Evolutionary conservation across 2,113 vertebrate genomes (phyloP), one percentile per base, ranked within the genome.

Genomic region (Phylloscopus whistleri): DNA sequence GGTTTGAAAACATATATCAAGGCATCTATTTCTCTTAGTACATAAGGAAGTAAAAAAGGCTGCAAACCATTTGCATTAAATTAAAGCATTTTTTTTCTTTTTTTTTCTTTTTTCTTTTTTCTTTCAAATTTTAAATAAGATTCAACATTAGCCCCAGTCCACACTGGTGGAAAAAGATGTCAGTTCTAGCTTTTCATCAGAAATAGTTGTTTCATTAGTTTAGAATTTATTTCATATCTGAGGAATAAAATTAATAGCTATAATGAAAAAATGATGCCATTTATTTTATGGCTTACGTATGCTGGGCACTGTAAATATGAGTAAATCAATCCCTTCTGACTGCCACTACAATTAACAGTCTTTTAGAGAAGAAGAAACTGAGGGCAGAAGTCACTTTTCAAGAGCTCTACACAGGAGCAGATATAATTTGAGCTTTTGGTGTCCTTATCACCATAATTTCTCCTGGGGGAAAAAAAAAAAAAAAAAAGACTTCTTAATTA

Each of bases 1-100:
- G 48, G 18, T 74, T 89, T 74, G 28, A 17, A 28, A n/a, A n/a
- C 70, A 89, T 64, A 73, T 89, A 69, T 89, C 72, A 90, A 82
- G 26, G 6, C 3, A 10, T 92, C 19, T 74, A 56, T 85, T 91
- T 87, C 63, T 90, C 67, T 84, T 69, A 23, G 16, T 77, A 44
- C 41, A 51, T 43, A 74, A 58, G 23, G 55, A 91, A 84, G 11
- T 23, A 73, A 74, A 94, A 82, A 81, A 4, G 8, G 4, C 9
- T 80, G 9, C 10, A 84, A 73, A 6, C 1, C 4, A 41, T 67
- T 68, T 63, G 16, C 68, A 48, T 77, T 35, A 81, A 66, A 73
- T 69, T 49, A 86, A 72, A 60, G 3, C 5, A 49, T 86, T 37
- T 2, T 27, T 1, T 55, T 27, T 27, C 33, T 11, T 1, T 53